phyloP scores from a whole-genome alignment of 2,797 vertebrate species.

The Syndactyla subalaris region DNA sequence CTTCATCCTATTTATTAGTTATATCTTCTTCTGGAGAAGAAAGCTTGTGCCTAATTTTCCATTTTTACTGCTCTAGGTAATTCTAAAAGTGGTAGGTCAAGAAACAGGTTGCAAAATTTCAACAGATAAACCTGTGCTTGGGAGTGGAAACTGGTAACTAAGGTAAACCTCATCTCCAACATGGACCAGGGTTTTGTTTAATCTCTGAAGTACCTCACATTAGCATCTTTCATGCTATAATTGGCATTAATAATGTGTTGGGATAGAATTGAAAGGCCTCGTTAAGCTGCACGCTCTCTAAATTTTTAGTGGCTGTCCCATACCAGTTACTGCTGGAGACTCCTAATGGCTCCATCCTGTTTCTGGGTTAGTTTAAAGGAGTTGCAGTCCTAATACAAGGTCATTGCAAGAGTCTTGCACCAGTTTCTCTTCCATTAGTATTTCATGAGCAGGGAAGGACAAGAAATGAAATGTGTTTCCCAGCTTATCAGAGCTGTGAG shows the following conservation, averaged over 20 bases:
- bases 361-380: background rate
- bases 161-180: background rate
- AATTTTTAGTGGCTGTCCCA: constrained; percentile 9
- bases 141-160: background rate
- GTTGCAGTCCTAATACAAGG: background rate
- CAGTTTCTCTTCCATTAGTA: background rate
- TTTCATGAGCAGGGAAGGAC: background rate
- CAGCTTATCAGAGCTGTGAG: constrained; percentile 18
- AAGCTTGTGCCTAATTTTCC: background rate
- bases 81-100: background rate
- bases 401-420: background rate
- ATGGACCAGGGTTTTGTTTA: background rate
- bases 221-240: constrained; percentile 37
- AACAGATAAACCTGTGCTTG: background rate
- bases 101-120: background rate
- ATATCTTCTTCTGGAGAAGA: background rate
- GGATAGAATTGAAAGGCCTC: constrained; percentile 27
- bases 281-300: constrained; percentile 10
- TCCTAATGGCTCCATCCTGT: background rate
- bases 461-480: constrained; percentile 11
- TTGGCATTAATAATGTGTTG: constrained; percentile 47
- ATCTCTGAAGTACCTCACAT: background rate
- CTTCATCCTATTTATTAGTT: background rate
- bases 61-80: background rate
- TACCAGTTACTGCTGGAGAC: background rate